Evolutionary conservation across 2,797 vertebrate genomes (phyloP).

Genomic region (Falco naumanni): DNA sequence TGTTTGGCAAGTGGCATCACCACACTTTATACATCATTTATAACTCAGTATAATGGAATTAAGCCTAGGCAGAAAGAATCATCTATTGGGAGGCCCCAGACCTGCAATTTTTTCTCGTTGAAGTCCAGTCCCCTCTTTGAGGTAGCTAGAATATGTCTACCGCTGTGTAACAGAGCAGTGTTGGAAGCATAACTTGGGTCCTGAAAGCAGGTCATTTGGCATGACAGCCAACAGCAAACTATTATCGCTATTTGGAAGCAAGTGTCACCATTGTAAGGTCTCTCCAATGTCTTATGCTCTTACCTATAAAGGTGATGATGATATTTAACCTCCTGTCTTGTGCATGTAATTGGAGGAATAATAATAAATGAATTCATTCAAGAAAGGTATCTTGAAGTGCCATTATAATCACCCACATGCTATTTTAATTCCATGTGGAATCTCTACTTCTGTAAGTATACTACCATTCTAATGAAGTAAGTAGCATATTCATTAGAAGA

Average conservation of each 20-base stretch:
- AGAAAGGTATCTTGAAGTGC: neutral
- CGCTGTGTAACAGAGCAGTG: neutral
- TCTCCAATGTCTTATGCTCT: neutral
- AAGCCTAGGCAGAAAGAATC: neutral
- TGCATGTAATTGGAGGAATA: neutral
- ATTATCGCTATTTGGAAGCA: neutral
- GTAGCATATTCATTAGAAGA: neutral
- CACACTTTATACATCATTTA: neutral
- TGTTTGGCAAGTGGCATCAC: neutral
- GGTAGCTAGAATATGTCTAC: neutral
- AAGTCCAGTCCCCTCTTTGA: neutral
- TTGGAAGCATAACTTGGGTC: neutral
- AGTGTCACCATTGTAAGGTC: neutral
- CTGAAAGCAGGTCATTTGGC: neutral
- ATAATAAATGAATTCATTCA: neutral
- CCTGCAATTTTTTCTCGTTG: neutral
- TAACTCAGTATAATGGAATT: neutral
- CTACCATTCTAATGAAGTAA: neutral
- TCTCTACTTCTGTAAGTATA: neutral
- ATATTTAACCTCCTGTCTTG: neutral
- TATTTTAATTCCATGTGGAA: neutral
- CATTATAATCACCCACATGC: neutral
- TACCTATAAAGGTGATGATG: neutral
- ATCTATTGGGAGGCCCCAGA: neutral
- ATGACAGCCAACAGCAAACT: neutral